phyloP scores from a whole-genome alignment of 1,140 invertebrate species.

The Drosophila hydei region DNA sequence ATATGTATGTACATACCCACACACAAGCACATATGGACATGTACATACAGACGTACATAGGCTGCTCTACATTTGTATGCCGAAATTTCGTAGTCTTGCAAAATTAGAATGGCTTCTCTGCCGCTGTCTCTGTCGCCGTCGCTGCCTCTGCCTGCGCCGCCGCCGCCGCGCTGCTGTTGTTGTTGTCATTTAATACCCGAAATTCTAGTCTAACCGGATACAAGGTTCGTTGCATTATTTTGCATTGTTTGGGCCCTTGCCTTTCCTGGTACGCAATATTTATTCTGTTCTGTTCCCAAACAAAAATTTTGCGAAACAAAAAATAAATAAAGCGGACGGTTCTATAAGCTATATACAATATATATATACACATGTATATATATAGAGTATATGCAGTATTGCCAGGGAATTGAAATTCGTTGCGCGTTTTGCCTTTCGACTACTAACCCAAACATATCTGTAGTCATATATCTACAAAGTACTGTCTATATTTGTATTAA shows the following conservation, averaged over 20 bases:
- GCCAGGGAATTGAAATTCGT: too few relatives aligned
- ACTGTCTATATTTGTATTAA: not conserved
- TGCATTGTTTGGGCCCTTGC: constrained; percentile 56
- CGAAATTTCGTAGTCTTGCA: constrained; percentile 36
- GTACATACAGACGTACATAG: constrained; percentile 11
- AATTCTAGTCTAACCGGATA: constrained; percentile 83
- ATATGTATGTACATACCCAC: constrained; percentile 1
- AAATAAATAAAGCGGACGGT: not conserved
- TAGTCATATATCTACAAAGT: not conserved
- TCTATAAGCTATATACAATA: not conserved
- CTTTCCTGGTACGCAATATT: constrained; percentile 34
- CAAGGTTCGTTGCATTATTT: constrained; percentile 82
- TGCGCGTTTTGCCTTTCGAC: too few relatives aligned
- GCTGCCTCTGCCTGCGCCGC: too few relatives aligned
- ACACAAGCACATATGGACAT: constrained; percentile 2
- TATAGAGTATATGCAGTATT: not conserved
- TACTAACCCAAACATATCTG: too few relatives aligned
- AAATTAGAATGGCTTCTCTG: constrained; percentile 65
- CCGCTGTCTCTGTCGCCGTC: not conserved
- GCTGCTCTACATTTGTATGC: constrained; percentile 32
- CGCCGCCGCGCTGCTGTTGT: constrained; percentile 25
- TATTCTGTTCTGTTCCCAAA: constrained; percentile 12
- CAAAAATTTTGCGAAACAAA: constrained; percentile 1
- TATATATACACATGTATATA: not conserved
- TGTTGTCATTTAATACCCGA: constrained; percentile 81